Conservation (phyloP, 2,888 invertebrate species). For the Plagiodera versicolora region DNA sequence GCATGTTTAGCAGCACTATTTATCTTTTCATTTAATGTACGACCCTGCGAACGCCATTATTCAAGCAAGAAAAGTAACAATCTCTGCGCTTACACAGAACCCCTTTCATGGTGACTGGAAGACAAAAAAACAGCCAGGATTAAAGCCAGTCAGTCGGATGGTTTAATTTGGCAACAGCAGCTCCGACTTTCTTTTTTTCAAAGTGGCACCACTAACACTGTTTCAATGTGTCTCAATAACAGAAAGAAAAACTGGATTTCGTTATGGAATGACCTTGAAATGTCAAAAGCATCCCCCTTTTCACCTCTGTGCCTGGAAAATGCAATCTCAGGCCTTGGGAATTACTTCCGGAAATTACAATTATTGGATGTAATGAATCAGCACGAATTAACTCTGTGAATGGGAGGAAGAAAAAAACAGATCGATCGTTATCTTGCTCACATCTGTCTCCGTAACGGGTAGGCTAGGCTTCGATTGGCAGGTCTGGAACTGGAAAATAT, state of each 20-base stretch:
- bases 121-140: background rate
- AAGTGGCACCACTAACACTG: too few relatives aligned
- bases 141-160: background rate
- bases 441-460: too few relatives aligned
- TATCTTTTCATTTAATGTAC: constrained; percentile 14
- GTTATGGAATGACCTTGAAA: too few relatives aligned
- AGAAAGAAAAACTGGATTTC: too few relatives aligned
- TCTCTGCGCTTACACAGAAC: constrained; percentile 1
- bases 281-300: too few relatives aligned
- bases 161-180: background rate
- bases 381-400: constrained; percentile 27
- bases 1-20: constrained; percentile 14
- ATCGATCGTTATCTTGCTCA: constrained; percentile 8
- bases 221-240: too few relatives aligned
- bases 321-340: constrained; percentile 22
- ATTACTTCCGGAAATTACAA: constrained; percentile 33
- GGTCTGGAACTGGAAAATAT: too few relatives aligned
- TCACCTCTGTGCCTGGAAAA: background rate
- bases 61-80: constrained; percentile 13
- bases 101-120: constrained; percentile 2
- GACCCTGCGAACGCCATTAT: constrained; percentile 10
- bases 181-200: too few relatives aligned
- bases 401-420: constrained; percentile 22
- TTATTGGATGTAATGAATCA: constrained; percentile 32
- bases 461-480: too few relatives aligned